These are phyloP conservation scores for Drosophila peninsularis DNA, from an alignment of 2,888 invertebrate species.

Conservation along the genomic window DNA sequence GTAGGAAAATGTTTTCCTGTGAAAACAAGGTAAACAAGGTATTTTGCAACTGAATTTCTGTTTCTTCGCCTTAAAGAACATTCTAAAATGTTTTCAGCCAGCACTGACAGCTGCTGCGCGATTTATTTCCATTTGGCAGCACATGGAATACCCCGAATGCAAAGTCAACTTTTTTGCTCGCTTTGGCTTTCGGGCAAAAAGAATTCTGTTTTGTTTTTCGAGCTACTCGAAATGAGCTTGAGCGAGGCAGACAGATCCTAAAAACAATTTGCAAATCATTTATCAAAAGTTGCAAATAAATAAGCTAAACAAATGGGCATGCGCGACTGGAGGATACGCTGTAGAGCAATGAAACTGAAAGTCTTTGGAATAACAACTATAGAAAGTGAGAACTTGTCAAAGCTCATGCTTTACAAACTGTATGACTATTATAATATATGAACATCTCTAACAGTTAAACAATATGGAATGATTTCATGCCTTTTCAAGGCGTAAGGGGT, in stretches of 20 bases:
- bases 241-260: not conserved
- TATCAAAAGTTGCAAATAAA: constrained; percentile 38
- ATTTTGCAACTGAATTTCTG: not conserved
- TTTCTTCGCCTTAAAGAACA: too few relatives aligned
- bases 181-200: not conserved
- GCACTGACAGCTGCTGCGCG: constrained; percentile 9
- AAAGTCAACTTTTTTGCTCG: constrained; percentile 1
- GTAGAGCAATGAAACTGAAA: not conserved
- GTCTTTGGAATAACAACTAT: not conserved
- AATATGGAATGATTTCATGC: too few relatives aligned
- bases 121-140: constrained; percentile 7
- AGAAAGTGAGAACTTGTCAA: too few relatives aligned
- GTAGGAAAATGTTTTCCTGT: not conserved
- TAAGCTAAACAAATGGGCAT: constrained; percentile 16
- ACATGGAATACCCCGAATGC: constrained; percentile 9
- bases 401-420: too few relatives aligned
- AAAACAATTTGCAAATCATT: constrained; percentile 49
- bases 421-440: not conserved
- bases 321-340: constrained; percentile 19
- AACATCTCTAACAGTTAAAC: too few relatives aligned
- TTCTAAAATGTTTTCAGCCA: not conserved
- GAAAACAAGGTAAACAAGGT: not conserved
- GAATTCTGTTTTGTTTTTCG: not conserved
- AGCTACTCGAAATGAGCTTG: not conserved
- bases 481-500: not conserved